Base-by-base conservation (phyloP, 1,140 invertebrate genomes). In the Gryon sp. region DNA sequence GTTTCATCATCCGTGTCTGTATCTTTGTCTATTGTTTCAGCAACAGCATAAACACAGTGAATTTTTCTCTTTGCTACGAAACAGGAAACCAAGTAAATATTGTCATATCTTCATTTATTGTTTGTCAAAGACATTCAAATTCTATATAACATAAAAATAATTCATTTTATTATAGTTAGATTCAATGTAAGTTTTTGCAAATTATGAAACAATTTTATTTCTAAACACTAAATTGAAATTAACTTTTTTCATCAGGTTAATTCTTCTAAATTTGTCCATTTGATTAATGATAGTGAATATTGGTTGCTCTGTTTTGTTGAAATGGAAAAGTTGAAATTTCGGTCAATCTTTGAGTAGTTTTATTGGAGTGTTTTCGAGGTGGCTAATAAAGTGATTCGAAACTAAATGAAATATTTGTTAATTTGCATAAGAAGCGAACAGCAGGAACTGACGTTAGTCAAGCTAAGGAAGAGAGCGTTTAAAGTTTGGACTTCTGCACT, bases 341-440 rank as follows among this genome's bases (percentile, higher is more conserved):
- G 7, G 7, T 7, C 3, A 24, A 24, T 24, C 22, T 24, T 24
- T 24, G 22, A 7, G 7, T 4, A 24, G 22, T 24, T 3, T n/a
- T 4, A 24, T 24, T 24, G 3, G 7, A 24, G 3, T 24, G 7
- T 24, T 24, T 7, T 24, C 3, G 7, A 7, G 6, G 24, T 1
- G 12, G 15, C 24, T 20, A 19, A 48, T 30, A 48, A 30, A 48
- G 18, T 14, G 11, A 32, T 50, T 20, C 30, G 0, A 36, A 36
- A 9, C 4, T 14, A 20, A 50, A 32, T 48, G 15, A 50, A 50
- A 22, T 9, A 22, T 8, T 34, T 18, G 19, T 50, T 22, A 20
- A 50, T 50, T 50, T 50, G 9, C 46, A 50, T 50, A 50, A 34
- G 28, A 50, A 24, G 30, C 18, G 30, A 50, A 50, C 1, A n/a